These are phyloP conservation scores for Pangasianodon hypophthalmus DNA, from an alignment of 2,113 vertebrate genomes.

Conservation along the genomic window DNA sequence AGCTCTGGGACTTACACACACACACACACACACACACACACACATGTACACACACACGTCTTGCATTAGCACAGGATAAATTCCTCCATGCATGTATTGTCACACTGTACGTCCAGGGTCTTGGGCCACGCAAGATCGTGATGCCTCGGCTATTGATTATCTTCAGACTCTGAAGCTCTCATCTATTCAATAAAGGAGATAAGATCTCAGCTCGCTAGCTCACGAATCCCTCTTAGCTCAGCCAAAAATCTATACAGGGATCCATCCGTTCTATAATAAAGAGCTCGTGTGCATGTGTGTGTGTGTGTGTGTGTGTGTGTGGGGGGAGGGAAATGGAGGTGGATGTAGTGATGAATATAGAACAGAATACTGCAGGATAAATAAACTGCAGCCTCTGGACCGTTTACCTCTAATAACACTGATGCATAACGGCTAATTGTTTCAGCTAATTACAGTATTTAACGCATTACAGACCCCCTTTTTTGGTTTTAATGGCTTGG, in stretches of 20 bases:
- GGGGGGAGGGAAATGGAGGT: background rate
- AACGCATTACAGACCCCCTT: slow-evolving; percentile 22
- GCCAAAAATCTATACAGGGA: slow-evolving; percentile 19
- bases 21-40: background rate
- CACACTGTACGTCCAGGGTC: background rate
- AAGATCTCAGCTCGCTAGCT: slow-evolving; percentile 16
- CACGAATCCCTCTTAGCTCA: slow-evolving; percentile 12
- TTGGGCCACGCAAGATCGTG: background rate
- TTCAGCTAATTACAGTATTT: slow-evolving; percentile 35
- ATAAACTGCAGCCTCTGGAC: slow-evolving; percentile 1
- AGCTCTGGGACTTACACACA: background rate
- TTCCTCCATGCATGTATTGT: background rate
- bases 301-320: background rate
- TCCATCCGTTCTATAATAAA: slow-evolving; percentile 27
- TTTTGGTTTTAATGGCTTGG: background rate
- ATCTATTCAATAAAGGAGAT: slow-evolving; percentile 33
- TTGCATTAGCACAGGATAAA: background rate
- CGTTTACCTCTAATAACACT: slow-evolving; percentile 1
- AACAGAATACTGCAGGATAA: background rate
- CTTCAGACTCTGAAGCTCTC: slow-evolving; percentile 22
- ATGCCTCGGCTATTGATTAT: slow-evolving; percentile 26
- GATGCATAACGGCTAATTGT: background rate
- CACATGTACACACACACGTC: background rate
- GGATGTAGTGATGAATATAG: background rate
- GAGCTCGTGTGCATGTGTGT: background rate